Base-by-base conservation (phyloP, 2,888 invertebrate genomes). In the Halictus quadricinctus region DNA sequence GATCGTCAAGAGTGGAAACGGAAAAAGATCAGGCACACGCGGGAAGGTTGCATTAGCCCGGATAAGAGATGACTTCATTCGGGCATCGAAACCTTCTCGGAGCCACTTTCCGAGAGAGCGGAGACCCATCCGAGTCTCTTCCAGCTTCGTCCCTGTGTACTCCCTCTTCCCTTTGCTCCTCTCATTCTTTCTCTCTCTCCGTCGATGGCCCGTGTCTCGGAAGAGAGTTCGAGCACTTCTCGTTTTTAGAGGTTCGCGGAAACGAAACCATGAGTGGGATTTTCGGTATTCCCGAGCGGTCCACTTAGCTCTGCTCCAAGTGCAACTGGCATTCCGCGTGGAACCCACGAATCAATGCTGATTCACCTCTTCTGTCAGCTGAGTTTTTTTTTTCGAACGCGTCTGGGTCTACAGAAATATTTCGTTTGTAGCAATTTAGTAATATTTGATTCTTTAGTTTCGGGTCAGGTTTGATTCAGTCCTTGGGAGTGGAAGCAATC, bases 21-120 rank as follows among this genome's bases (percentile, higher is more conserved):
- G 64, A 69, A 77, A 79, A 76, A 69, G 66, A 73, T 48, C 79
- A 25, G 46, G 50, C 69, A 80, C 50, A 72, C 74, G 79, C 43
- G 81, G 46, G 54, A 79, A 64, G 80, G 81, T 72, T 69, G 79
- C 81, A 81, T 83, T 84, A 79, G 78, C 70, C 43, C 81, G 82
- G 88, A 86, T 84, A 84, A 86, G 85, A 83, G 88, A 89, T 89
- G 90, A 88, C 88, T 89, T 89, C 88, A 89, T 88, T 86, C 79
- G 81, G 70, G 58, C 72, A 86, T 48, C 70, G 80, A 73, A 87
- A 84, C 79, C 58, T 72, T 77, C 46, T 77, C 41, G 64, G 64
- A 81, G 70, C 72, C 64, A 43, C 82, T 82, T 78, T 74, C 29
- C 29, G 73, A 69, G 72, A 48, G 29, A 36, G n/a, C 48, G 41